These are phyloP conservation scores for Lagopus leucura DNA, from an alignment of 2,113 vertebrate species.

Conservation along the genomic window DNA sequence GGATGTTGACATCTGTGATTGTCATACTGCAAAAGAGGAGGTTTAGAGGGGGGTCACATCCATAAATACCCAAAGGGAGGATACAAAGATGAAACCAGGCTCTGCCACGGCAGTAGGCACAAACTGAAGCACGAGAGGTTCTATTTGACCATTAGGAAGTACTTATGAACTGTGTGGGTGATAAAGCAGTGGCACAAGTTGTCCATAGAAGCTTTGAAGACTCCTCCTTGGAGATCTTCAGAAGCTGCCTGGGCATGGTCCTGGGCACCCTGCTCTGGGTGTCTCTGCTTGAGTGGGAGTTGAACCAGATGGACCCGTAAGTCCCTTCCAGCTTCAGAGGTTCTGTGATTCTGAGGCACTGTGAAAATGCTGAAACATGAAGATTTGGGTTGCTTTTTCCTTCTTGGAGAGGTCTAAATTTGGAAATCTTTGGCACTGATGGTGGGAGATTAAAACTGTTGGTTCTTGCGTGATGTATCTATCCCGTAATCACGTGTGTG, in stretches of 20 bases:
- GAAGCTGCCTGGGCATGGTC: not conserved
- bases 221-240: not conserved
- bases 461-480: conserved; percentile 8
- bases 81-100: not conserved
- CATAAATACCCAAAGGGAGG: not conserved
- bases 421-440: not conserved
- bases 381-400: not conserved
- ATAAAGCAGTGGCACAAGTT: not conserved
- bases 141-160: not conserved
- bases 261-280: not conserved
- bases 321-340: not conserved
- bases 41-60: not conserved
- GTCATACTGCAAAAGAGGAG: not conserved
- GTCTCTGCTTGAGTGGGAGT: not conserved
- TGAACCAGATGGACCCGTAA: not conserved
- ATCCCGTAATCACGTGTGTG: not conserved
- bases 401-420: not conserved
- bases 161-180: not conserved
- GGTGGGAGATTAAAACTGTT: not conserved
- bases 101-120: not conserved
- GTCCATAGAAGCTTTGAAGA: not conserved
- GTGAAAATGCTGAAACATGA: not conserved
- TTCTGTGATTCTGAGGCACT: not conserved
- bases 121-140: not conserved
- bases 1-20: not conserved